Evolutionary conservation across 2,797 vertebrate species (phyloP), one percentile per base, ranked within the genome.

Genomic region (Hylomyscus alleni): DNA sequence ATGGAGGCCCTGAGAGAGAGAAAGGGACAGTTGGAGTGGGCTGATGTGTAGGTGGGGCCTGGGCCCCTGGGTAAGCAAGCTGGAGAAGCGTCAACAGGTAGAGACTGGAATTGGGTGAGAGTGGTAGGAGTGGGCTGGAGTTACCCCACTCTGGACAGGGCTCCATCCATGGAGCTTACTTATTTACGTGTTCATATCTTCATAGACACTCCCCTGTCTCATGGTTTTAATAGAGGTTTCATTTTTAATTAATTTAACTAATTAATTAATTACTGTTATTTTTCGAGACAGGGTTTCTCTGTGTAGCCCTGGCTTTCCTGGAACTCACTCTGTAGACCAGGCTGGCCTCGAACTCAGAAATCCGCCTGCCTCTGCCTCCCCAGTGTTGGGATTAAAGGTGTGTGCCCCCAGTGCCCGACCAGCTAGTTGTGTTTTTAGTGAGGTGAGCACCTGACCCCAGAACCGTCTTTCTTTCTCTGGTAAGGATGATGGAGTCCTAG

Each of bases 81-180:
- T 60, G 72, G n/a, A 88, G 75, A 89, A 4, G 37, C 77, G 1
- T 83, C 89, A 93, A 69, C 52, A 77, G 47, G 22, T 11, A 7
- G 47, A 31, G 26, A 26, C 37, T 87, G 91, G 87, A 58, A 65
- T 6, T 19, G n/a, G 0, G 52, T 72, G 13, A 72, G n/a, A 65
- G 83, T 7, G 29, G 12, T 37, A 67, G 65, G 72, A 65, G 65
- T 0, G 9, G 44, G 75, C 22, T 14, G 9, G 91, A 10, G 20
- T 62, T 15, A 15, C 75, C 69, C 12, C 8, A 12, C 17, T 54
- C 81, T 14, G 60, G 77, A 50, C 72, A 76, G 73, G 40, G 47
- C 26, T 10, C 81, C 6, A 5, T 0, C 81, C 6, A 5, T 0
- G 29, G 56, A 15, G 1, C 0, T 15, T 50, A 11, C 29, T 89